phyloP scores from a whole-genome alignment of 1,140 invertebrate genomes.

The Drosophila murphyi region DNA sequence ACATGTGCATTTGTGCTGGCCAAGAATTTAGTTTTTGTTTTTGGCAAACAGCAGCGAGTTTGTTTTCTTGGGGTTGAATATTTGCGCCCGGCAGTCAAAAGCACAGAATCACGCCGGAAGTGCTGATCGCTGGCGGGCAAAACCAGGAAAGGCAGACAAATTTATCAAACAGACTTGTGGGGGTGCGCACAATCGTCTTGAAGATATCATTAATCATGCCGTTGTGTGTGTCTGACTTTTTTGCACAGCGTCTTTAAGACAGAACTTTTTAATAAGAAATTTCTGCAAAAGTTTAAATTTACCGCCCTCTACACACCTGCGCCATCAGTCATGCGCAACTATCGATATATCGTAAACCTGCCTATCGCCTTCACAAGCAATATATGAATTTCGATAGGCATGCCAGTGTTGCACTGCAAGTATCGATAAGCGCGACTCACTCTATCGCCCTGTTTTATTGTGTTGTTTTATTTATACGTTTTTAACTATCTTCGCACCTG shows the following conservation, averaged over 20 bases:
- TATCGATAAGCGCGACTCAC: constrained; percentile 49
- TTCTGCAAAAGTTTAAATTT: constrained; percentile 39
- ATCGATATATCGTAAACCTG: constrained; percentile 22
- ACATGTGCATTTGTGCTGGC: constrained; percentile 59
- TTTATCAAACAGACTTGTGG: constrained; percentile 66
- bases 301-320: constrained; percentile 38
- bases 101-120: constrained; percentile 64
- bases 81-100: constrained; percentile 17
- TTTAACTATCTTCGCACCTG: constrained; percentile 62
- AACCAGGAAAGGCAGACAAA: constrained; percentile 77
- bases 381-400: constrained; percentile 38
- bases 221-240: constrained; percentile 6
- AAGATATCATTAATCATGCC: constrained; percentile 61
- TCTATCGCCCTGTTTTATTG: constrained; percentile 62
- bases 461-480: constrained; percentile 75
- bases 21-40: constrained; percentile 72
- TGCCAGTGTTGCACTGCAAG: constrained; percentile 45
- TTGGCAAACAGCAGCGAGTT: constrained; percentile 47
- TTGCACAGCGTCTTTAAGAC: constrained; percentile 21
- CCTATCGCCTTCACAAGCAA: constrained; percentile 6
- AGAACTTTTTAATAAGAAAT: constrained; percentile 15
- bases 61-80: constrained; percentile 53
- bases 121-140: constrained; percentile 65
- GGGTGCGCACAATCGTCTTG: constrained; percentile 38
- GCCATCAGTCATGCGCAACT: constrained; percentile 23